Evolutionary conservation across 2,113 vertebrate genomes (phyloP).

Genomic region (Seriola quinqueradiata): DNA sequence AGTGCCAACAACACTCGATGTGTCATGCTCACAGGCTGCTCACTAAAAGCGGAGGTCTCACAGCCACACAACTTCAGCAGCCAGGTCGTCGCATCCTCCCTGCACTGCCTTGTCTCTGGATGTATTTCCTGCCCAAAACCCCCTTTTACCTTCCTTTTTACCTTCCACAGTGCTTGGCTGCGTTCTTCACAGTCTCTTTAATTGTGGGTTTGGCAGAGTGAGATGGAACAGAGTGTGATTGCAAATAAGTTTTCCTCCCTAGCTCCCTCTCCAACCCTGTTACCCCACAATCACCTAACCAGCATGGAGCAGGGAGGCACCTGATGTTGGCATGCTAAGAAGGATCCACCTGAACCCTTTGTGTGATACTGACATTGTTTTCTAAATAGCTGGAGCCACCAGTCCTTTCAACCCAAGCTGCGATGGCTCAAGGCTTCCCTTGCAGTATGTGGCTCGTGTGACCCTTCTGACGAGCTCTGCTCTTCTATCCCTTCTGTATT

Average conservation of each 20-base stretch:
- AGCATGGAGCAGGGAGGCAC: slow-evolving; percentile 42
- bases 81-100: slow-evolving; percentile 33
- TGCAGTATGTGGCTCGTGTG: slow-evolving; percentile 2
- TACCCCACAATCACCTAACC: slow-evolving; percentile 39
- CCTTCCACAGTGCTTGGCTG: slow-evolving; percentile 55
- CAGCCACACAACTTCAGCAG: slow-evolving; percentile 55
- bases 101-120: slow-evolving; percentile 38
- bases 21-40: slow-evolving; percentile 59
- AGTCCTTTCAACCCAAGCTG: slow-evolving; percentile 40
- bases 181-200: slow-evolving; percentile 40
- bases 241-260: slow-evolving; percentile 13
- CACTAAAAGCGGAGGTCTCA: slow-evolving; percentile 66
- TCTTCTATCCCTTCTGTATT: slow-evolving; percentile 64
- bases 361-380: slow-evolving; percentile 52
- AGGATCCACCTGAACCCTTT: slow-evolving; percentile 29
- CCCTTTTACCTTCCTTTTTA: slow-evolving; percentile 25
- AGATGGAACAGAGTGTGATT: slow-evolving; percentile 10
- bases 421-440: slow-evolving; percentile 26
- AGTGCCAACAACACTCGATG: slow-evolving; percentile 70
- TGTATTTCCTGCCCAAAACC: slow-evolving; percentile 44
- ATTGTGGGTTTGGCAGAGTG: slow-evolving; percentile 43
- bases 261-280: slow-evolving; percentile 33
- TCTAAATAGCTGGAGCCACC: slow-evolving; percentile 44
- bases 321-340: slow-evolving; percentile 63
- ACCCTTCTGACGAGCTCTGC: slow-evolving; percentile 55